These are phyloP conservation scores for Cyprinodon diabolis DNA, from an alignment of 2,797 vertebrate species.

Conservation along the genomic window DNA sequence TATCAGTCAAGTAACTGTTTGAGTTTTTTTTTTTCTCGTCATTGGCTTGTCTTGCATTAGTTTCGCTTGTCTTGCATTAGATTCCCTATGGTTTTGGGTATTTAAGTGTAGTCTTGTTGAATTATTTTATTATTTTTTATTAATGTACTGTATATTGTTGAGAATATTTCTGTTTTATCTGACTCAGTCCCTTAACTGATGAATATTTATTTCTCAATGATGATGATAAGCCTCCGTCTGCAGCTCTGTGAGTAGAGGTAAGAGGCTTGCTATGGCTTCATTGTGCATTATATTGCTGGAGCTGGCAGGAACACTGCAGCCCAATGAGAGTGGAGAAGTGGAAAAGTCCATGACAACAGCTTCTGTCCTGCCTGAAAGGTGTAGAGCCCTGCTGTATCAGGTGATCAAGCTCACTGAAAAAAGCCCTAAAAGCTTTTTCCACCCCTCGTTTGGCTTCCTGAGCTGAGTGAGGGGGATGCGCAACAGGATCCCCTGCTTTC, in stretches of 20 bases:
- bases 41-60: constrained; percentile 36
- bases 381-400: constrained; percentile 74
- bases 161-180: constrained; percentile 50
- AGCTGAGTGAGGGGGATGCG: constrained; percentile 70
- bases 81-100: constrained; percentile 32
- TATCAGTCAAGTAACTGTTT: constrained; percentile 52
- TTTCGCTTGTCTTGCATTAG: constrained; percentile 37
- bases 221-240: constrained; percentile 45
- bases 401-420: constrained; percentile 72
- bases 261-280: constrained; percentile 55
- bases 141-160: constrained; percentile 22
- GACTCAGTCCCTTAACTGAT: constrained; percentile 43
- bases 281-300: constrained; percentile 59
- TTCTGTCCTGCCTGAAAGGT: constrained; percentile 69
- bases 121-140: not conserved
- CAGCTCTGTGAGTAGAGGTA: constrained; percentile 52
- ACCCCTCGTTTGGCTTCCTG: constrained; percentile 62
- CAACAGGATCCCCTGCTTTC: constrained; percentile 76
- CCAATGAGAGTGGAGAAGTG: constrained; percentile 53
- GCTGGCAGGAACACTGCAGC: constrained; percentile 65
- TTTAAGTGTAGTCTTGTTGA: constrained; percentile 39
- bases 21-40: constrained; percentile 16
- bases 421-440: constrained; percentile 74
- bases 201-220: constrained; percentile 56
- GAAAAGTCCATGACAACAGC: constrained; percentile 59